These are phyloP conservation scores for Stegana nigrithorax DNA, from an alignment of 2,888 invertebrate genomes.

Conservation along the genomic window DNA sequence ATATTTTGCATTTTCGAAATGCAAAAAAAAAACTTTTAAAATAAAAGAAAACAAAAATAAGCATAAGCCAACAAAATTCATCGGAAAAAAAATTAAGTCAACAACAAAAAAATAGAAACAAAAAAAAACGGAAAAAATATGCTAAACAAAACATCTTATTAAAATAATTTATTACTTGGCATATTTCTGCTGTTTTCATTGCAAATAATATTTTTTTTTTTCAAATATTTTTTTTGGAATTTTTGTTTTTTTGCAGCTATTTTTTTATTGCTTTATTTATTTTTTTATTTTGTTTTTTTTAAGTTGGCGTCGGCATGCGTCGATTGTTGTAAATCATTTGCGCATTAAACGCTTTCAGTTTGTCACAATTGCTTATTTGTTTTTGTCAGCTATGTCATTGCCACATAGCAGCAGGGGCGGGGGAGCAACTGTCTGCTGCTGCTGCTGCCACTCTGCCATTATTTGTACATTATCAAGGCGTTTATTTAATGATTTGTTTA, in stretches of 20 bases:
- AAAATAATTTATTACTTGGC: constrained; percentile 10
- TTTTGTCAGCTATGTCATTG: too few species aligned
- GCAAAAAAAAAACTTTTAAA: background rate
- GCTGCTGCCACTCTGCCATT: too few species aligned
- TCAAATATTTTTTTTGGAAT: background rate
- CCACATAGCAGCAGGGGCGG: too few species aligned
- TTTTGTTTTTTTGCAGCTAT: background rate
- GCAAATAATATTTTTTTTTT: too few species aligned
- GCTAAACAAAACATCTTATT: background rate
- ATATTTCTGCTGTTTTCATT: constrained; percentile 5
- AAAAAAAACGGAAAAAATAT: background rate
- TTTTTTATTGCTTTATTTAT: background rate
- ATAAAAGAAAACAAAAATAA: background rate
- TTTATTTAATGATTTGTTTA: too few species aligned
- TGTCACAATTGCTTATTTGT: background rate
- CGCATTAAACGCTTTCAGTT: constrained; percentile 5
- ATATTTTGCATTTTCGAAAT: background rate
- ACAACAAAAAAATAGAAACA: background rate
- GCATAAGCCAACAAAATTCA: too few species aligned
- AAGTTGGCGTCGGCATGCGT: background rate
- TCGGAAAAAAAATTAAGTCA: too few species aligned
- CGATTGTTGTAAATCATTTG: constrained; percentile 9
- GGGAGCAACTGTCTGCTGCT: too few species aligned
- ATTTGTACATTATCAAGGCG: too few species aligned
- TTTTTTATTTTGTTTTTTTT: background rate